These are phyloP conservation scores for Mastomys coucha DNA, from an alignment of 2,113 vertebrate species.

Conservation along the genomic window DNA sequence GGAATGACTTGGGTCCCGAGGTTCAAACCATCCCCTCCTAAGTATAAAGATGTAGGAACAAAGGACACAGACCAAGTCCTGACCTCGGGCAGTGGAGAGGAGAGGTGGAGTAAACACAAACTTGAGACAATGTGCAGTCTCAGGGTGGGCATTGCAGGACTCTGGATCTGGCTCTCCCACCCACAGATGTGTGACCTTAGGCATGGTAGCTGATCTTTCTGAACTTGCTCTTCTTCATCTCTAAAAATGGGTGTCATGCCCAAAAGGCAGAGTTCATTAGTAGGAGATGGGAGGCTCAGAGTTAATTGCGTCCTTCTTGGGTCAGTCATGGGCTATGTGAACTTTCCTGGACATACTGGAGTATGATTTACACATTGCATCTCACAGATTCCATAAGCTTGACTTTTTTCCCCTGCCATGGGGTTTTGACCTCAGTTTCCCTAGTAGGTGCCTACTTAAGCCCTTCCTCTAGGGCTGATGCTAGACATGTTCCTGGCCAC, in stretches of 20 bases:
- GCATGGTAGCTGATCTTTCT: background rate
- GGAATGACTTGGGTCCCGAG: background rate
- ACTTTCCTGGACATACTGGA: background rate
- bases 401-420: background rate
- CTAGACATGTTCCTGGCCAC: background rate
- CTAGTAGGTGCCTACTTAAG: background rate
- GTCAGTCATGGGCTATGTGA: background rate
- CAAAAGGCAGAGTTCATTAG: background rate
- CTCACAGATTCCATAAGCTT: background rate
- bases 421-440: background rate
- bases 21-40: background rate
- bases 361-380: accelerated
- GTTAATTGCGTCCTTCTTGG: background rate
- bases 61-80: background rate
- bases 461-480: no score
- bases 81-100: background rate
- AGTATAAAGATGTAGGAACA: background rate
- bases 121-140: background rate
- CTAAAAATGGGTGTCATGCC: background rate
- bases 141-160: background rate
- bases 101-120: background rate
- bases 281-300: background rate
- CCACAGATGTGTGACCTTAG: background rate
- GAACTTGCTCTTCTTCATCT: background rate
- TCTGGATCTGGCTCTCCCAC: background rate